Evolutionary conservation across 2,888 invertebrate genomes (phyloP).

Genomic region (Rotaria socialis): DNA sequence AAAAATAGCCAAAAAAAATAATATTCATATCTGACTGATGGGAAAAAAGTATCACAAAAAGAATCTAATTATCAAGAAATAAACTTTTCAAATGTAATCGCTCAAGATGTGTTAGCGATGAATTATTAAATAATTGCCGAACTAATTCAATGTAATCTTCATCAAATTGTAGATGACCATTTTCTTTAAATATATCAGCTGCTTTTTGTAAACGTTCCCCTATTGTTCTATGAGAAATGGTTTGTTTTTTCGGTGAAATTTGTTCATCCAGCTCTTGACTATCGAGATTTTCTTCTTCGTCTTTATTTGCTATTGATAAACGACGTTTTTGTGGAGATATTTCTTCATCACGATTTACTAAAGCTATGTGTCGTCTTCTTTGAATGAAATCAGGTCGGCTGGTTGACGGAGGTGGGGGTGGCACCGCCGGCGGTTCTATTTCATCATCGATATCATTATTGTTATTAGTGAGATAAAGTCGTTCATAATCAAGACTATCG

Average conservation of each 20-base stretch:
- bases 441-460: background rate
- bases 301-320: background rate
- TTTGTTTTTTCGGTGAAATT: background rate
- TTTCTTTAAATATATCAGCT: background rate
- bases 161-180: background rate
- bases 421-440: no score
- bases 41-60: background rate
- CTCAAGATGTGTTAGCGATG: slow-evolving; percentile 2
- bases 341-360: background rate
- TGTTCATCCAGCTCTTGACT: background rate
- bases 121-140: slow-evolving; percentile 28
- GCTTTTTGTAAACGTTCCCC: background rate
- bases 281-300: background rate
- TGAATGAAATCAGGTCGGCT: background rate
- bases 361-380: background rate
- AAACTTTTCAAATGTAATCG: slow-evolving; percentile 30
- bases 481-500: slow-evolving; percentile 20
- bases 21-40: slow-evolving; percentile 3
- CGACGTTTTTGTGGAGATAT: background rate
- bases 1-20: background rate
- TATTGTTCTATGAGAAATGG: background rate
- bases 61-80: slow-evolving; percentile 17
- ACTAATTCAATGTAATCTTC: slow-evolving; percentile 31
- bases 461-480: background rate
- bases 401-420: background rate